These are phyloP conservation scores for Drosophila nasuta DNA, from an alignment of 1,140 invertebrate species.

Conservation along the genomic window DNA sequence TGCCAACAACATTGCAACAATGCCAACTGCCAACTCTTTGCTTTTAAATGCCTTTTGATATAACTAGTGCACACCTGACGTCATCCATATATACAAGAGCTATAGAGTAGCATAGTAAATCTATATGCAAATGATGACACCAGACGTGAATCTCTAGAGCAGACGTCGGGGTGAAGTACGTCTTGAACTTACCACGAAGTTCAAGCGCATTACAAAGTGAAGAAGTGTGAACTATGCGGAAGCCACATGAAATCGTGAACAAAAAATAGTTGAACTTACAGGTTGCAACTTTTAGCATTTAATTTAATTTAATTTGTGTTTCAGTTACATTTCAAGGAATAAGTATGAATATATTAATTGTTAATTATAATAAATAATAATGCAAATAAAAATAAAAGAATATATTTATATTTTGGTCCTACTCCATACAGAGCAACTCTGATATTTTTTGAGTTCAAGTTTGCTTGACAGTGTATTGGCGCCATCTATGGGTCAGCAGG, in stretches of 20 bases:
- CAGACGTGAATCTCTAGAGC: not conserved
- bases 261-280: too few species aligned
- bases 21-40: constrained; percentile 23
- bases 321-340: too few species aligned
- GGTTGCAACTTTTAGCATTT: too few species aligned
- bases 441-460: not conserved
- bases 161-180: not conserved
- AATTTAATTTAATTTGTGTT: too few species aligned
- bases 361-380: too few species aligned
- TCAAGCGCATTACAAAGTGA: constrained; percentile 1
- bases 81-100: not conserved
- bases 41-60: not conserved
- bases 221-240: not conserved
- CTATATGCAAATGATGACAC: not conserved
- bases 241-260: not conserved
- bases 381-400: too few species aligned
- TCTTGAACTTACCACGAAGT: not conserved
- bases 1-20: constrained; percentile 17
- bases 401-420: too few species aligned
- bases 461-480: constrained; percentile 22
- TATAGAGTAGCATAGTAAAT: not conserved
- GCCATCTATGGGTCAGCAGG: constrained; percentile 24
- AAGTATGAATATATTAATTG: too few species aligned
- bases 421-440: too few species aligned
- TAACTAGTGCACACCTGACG: not conserved